phyloP scores from a whole-genome alignment of 2,797 vertebrate genomes.

The Acanthiza pusilla region DNA sequence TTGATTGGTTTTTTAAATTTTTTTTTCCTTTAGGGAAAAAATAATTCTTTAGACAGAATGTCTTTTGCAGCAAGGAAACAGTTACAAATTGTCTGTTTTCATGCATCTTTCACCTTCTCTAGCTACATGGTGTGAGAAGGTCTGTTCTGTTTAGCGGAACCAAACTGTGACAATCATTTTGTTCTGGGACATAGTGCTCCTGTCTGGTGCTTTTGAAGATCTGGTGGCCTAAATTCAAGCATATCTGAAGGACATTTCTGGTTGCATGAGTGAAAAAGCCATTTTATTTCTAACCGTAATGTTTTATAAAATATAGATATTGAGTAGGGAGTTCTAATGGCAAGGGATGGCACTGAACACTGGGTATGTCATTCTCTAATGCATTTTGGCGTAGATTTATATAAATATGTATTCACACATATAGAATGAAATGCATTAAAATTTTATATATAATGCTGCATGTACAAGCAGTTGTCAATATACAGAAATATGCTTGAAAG shows the following conservation, averaged over 20 bases:
- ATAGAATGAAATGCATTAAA: background rate
- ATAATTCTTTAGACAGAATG: background rate
- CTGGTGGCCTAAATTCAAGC: background rate
- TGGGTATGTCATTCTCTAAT: background rate
- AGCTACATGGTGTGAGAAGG: background rate
- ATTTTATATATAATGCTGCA: background rate
- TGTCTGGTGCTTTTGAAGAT: slow-evolving; percentile 4
- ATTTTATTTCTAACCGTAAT: background rate
- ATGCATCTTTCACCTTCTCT: background rate
- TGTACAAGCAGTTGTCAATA: background rate
- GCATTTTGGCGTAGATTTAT: background rate
- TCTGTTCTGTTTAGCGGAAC: background rate
- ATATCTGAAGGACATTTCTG: background rate
- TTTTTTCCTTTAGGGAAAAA: background rate
- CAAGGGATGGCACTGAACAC: background rate
- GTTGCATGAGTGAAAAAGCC: background rate
- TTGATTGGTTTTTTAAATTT: too few species aligned
- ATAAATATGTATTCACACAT: background rate
- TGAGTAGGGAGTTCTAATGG: background rate
- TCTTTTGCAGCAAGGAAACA: background rate
- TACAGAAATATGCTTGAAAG: background rate
- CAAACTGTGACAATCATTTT: slow-evolving; percentile 13
- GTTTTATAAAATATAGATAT: background rate
- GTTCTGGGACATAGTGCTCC: background rate
- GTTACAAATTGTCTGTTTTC: background rate